Base-by-base conservation (phyloP, 2,888 invertebrate species). In the Balanococcus diminutus region DNA sequence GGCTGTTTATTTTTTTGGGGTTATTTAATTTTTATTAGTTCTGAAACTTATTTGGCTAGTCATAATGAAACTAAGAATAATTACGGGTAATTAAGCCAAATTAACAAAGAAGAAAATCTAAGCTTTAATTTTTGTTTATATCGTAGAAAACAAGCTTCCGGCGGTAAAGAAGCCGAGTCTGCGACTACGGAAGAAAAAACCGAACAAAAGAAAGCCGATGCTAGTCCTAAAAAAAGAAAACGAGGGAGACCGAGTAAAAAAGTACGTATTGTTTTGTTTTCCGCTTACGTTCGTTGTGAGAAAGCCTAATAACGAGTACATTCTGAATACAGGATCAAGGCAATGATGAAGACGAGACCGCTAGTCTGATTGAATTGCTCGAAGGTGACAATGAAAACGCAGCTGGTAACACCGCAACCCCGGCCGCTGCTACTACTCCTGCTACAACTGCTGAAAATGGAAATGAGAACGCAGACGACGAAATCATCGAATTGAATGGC, bases 401-500 rank as follows among this genome's bases (percentile, higher is more conserved):
- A 4, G 9, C n/a, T 19, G 46, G n/a, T 46, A 85, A 79, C 31
- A 85, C 51, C 32, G 28, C 25, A 1, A 32, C 9, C 19, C 6
- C 56, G 8, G 9, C 46, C 5, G 1, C 42, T 42, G 42, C 42
- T 14, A 14, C 42, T 42, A 14, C 42, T 14, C 11, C 42, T 42
- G 42, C 42, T 11, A 42, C 42, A 0, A 28, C 28, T 8, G 85
- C 28, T 8, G 85, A 87, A 42, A 85, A 82, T 2, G 79, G 82
- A n/a, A 42, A 67, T 19, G 86, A 86, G 16, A 85, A 39, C 86
- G 56, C 82, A 16, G 87, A 87, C 32, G 86, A 87, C 32, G 87
- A 87, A 81, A 86, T 87, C 81, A 87, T 87, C 42, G 87, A 87
- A 14, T 86, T 87, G 81, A 90, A 90, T 84, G 90, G 90, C 56